Conservation (phyloP, 2,888 invertebrate genomes). For the Dilophus febrilis region DNA sequence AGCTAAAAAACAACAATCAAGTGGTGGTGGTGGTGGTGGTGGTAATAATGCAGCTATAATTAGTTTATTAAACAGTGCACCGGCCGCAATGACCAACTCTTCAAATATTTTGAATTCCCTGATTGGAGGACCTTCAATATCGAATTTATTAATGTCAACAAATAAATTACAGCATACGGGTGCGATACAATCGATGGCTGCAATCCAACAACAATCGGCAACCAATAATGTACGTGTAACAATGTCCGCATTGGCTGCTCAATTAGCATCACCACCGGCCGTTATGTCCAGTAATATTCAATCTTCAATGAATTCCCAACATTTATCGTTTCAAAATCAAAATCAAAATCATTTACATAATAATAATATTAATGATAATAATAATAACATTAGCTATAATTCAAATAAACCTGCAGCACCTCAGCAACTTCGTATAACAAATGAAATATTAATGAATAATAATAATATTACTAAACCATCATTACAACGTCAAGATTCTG, state of each 20-base stretch:
- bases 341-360: slow-evolving; percentile 9
- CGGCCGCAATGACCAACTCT: slow-evolving; percentile 51
- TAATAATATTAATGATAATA: slow-evolving; percentile 3
- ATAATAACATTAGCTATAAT: too few species aligned
- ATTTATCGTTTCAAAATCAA: not conserved
- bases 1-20: slow-evolving; percentile 8
- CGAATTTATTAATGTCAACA: too few species aligned
- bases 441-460: slow-evolving; percentile 4
- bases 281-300: slow-evolving; percentile 29
- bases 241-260: slow-evolving; percentile 30
- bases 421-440: too few species aligned
- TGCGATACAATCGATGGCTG: not conserved
- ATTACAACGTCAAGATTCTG: slow-evolving; percentile 26
- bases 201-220: not conserved
- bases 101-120: slow-evolving; percentile 15
- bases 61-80: slow-evolving; percentile 60
- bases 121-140: too few species aligned
- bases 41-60: slow-evolving; percentile 53
- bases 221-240: slow-evolving; percentile 23
- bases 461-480: slow-evolving; percentile 13
- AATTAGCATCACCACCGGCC: slow-evolving; percentile 29
- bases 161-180: too few species aligned
- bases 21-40: slow-evolving; percentile 6
- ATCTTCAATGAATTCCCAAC: slow-evolving; percentile 10
- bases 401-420: too few species aligned